Conservation (phyloP, 1,140 invertebrate species). For the Trichoplusia ni region DNA sequence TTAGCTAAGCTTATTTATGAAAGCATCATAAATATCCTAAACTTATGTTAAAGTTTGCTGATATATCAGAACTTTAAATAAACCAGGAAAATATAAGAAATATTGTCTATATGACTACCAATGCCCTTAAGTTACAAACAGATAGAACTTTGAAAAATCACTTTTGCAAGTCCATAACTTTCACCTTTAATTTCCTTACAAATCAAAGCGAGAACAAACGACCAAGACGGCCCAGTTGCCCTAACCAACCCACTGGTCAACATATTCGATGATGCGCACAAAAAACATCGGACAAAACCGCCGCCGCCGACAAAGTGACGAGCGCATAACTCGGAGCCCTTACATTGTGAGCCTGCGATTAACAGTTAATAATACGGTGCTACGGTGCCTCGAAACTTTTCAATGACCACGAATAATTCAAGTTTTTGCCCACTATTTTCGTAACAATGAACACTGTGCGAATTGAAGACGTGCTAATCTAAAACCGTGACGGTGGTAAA, state of each 20-base stretch:
- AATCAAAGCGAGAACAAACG: background rate
- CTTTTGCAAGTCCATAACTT: background rate
- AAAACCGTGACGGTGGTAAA: background rate
- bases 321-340: slow-evolving; percentile 35
- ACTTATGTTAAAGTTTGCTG: too few species aligned
- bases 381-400: slow-evolving; percentile 11
- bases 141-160: background rate
- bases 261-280: slow-evolving; percentile 40
- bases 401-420: slow-evolving; percentile 25
- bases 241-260: slow-evolving; percentile 37
- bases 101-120: background rate
- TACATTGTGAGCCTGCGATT: slow-evolving; percentile 35
- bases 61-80: too few species aligned
- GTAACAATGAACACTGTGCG: slow-evolving; percentile 1
- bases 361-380: slow-evolving; percentile 34
- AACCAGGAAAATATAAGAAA: background rate
- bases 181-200: background rate
- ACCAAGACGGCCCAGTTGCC: background rate
- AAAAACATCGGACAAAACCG: slow-evolving; percentile 40
- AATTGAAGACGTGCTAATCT: slow-evolving; percentile 18
- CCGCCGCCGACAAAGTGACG: slow-evolving; percentile 48
- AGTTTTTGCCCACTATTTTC: slow-evolving; percentile 10
- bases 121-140: too few species aligned
- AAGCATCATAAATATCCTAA: too few species aligned
- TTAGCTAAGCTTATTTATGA: too few species aligned